phyloP scores from a whole-genome alignment of 2,888 invertebrate genomes.

The Acrobasis consociella region DNA sequence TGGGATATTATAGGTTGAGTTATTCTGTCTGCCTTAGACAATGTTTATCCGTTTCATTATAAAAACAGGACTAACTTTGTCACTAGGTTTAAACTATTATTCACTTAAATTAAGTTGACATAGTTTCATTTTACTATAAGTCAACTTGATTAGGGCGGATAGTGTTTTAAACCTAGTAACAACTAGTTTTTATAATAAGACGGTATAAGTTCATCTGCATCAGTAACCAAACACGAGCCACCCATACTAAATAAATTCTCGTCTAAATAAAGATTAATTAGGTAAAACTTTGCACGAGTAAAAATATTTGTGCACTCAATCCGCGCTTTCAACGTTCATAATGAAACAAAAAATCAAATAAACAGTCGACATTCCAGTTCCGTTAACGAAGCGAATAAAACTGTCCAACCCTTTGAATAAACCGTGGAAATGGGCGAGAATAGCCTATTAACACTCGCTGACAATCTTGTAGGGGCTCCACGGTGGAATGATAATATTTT shows the following conservation, averaged over 20 bases:
- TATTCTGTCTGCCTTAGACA: too few species aligned
- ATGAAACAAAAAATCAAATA: conserved; percentile 62
- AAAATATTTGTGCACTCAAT: conserved; percentile 31
- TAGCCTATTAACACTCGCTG: conserved; percentile 72
- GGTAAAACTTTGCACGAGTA: conserved; percentile 22
- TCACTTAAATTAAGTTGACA: too few species aligned
- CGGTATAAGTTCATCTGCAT: conserved; percentile 22
- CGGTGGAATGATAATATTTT: conserved; percentile 70
- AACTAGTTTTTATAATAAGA: too few species aligned
- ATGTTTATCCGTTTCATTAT: too few species aligned
- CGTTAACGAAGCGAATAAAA: conserved; percentile 75
- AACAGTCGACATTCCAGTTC: conserved; percentile 57
- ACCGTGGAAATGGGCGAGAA: conserved; percentile 67
- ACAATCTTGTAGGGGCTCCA: conserved; percentile 66
- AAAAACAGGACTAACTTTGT: too few species aligned
- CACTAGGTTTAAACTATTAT: too few species aligned
- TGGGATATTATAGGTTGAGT: neutral
- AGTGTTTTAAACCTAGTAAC: too few species aligned
- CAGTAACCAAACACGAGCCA: neutral
- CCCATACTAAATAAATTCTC: neutral
- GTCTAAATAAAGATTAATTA: conserved; percentile 22
- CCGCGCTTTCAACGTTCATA: conserved; percentile 41
- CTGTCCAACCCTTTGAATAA: conserved; percentile 71
- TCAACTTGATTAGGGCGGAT: too few species aligned
- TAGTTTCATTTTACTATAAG: too few species aligned